A percentile compares a stretch with the other conserved stretches of the same genome.
Evolutionary conservation across 2,113 vertebrate genomes (phyloP).

Genomic region (Sminthopsis crassicaudata): DNA sequence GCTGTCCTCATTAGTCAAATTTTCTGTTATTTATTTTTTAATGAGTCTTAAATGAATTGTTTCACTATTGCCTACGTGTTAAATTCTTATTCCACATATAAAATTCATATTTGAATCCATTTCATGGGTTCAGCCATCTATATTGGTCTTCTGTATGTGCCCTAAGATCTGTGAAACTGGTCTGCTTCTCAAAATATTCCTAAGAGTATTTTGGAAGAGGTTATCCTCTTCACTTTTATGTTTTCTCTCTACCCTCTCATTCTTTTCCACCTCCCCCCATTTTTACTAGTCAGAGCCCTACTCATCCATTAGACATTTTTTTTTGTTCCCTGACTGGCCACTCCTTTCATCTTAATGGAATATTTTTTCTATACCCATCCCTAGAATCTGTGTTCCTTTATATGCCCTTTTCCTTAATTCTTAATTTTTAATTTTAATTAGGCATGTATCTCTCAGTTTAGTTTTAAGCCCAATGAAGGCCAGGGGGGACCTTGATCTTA

Average conservation of each 20-base stretch:
- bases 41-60: background rate
- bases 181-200: background rate
- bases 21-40: background rate
- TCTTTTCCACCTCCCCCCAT: background rate
- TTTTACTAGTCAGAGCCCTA: background rate
- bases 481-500: background rate
- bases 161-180: background rate
- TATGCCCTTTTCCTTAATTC: background rate
- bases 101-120: background rate
- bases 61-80: background rate
- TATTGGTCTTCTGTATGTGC: background rate
- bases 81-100: background rate
- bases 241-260: background rate
- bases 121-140: background rate
- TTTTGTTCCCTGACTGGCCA: background rate
- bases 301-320: background rate
- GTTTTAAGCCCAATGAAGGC: background rate
- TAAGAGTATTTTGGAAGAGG: background rate
- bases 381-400: background rate
- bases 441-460: background rate
- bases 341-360: background rate
- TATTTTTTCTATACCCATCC: background rate
- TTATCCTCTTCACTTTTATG: background rate
- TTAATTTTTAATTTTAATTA: background rate
- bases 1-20: background rate